phyloP scores from a whole-genome alignment of 2,888 invertebrate genomes.

The Sarcophaga variegata region DNA sequence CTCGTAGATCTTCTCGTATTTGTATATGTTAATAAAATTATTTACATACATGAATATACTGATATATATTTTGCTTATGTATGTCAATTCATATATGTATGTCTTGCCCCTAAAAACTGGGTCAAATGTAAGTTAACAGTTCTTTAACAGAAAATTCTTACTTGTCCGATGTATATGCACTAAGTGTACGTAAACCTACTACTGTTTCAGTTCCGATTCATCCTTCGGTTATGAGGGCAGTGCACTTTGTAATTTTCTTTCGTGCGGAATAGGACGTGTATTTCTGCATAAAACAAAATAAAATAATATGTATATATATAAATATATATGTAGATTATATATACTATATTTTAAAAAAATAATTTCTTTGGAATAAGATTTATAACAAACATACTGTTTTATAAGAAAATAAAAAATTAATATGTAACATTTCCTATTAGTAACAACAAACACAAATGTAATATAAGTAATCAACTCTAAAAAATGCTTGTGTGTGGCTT shows the following conservation, averaged over 20 bases:
- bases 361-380: background rate
- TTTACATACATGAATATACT: background rate
- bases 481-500: conserved; percentile 6
- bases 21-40: background rate
- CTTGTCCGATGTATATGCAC: conserved; percentile 46
- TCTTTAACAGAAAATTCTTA: conserved; percentile 36
- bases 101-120: conserved; percentile 41
- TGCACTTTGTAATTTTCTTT: conserved; percentile 78
- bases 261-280: conserved; percentile 73
- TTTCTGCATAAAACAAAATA: conserved; percentile 15
- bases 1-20: too few relatives aligned
- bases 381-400: background rate
- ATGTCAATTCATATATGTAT: background rate
- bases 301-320: too few relatives aligned
- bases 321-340: too few relatives aligned
- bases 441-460: background rate
- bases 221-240: conserved; percentile 79
- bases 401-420: background rate
- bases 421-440: background rate
- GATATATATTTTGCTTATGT: conserved; percentile 66
- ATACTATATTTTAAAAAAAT: background rate
- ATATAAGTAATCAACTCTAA: background rate
- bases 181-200: conserved; percentile 54
- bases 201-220: conserved; percentile 75
- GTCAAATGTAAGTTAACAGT: conserved; percentile 68